Conservation (phyloP, 1,140 invertebrate genomes). For the Dinoponera quadriceps region DNA sequence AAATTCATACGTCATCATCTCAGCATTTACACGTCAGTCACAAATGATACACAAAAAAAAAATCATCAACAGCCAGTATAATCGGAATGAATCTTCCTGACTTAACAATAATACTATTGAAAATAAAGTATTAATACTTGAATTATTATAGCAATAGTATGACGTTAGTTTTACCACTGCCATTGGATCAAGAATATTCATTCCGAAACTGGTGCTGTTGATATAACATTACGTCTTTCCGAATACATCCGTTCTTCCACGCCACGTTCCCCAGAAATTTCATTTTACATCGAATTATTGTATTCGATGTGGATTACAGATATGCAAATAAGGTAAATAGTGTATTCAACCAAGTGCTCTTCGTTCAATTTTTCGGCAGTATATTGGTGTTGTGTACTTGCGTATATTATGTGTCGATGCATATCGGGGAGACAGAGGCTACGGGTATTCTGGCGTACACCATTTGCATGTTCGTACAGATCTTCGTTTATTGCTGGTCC, state of each 20-base stretch:
- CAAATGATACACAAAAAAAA: not conserved
- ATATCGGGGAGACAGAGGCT: not conserved
- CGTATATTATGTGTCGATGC: constrained; percentile 29
- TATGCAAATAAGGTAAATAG: constrained; percentile 30
- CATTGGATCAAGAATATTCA: too few species aligned
- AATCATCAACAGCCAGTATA: not conserved
- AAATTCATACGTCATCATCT: constrained; percentile 32
- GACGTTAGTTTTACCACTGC: too few species aligned
- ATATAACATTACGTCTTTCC: too few species aligned
- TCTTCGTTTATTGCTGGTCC: constrained; percentile 45
- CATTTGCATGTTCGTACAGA: constrained; percentile 42
- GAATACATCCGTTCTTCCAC: not conserved
- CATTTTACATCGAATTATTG: too few species aligned
- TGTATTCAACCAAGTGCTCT: constrained; percentile 34
- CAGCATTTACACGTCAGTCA: constrained; percentile 47
- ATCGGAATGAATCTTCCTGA: not conserved
- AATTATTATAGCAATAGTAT: too few species aligned
- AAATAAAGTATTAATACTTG: too few species aligned
- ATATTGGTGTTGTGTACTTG: constrained; percentile 43
- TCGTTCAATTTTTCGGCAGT: constrained; percentile 40
- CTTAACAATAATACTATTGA: too few species aligned
- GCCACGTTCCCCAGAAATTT: not conserved
- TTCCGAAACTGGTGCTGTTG: too few species aligned
- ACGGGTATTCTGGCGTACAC: constrained; percentile 24
- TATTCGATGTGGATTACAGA: constrained; percentile 13